These are phyloP conservation scores for Resseliella maxima DNA, from an alignment of 2,888 invertebrate genomes.

Conservation along the genomic window DNA sequence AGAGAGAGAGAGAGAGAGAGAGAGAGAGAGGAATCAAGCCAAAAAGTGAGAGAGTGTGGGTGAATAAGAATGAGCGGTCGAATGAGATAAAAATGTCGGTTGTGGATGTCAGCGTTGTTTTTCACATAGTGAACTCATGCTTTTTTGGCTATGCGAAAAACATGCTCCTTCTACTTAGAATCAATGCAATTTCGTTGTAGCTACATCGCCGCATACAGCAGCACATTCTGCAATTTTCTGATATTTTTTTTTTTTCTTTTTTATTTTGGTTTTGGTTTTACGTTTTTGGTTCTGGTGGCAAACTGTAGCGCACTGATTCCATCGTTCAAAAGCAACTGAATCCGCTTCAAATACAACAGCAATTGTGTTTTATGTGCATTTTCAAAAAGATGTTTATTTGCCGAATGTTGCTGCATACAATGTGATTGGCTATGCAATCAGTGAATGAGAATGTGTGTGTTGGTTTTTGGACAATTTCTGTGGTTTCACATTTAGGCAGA, in stretches of 20 bases:
- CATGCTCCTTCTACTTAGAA: background rate
- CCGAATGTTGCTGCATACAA: background rate
- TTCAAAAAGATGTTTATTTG: background rate
- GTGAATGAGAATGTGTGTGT: background rate
- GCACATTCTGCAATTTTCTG: background rate
- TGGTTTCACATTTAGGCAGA: background rate
- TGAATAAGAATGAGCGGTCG: no score
- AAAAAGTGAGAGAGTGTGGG: background rate
- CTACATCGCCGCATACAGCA: background rate
- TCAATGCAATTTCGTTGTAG: background rate
- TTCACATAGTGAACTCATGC: no score
- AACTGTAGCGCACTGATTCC: background rate
- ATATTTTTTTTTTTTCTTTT: no score
- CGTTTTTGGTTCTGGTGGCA: background rate
- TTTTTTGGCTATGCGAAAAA: conserved; percentile 16
- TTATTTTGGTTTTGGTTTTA: no score
- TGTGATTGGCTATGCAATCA: background rate
- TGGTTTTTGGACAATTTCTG: background rate
- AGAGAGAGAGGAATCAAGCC: background rate
- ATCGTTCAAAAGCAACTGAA: background rate
- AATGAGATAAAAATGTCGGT: background rate
- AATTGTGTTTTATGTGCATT: background rate
- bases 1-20: no score
- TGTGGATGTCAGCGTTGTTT: background rate
- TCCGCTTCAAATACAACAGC: background rate